Conservation (phyloP, 2,113 vertebrate species). For the Siphamia tubifer region DNA sequence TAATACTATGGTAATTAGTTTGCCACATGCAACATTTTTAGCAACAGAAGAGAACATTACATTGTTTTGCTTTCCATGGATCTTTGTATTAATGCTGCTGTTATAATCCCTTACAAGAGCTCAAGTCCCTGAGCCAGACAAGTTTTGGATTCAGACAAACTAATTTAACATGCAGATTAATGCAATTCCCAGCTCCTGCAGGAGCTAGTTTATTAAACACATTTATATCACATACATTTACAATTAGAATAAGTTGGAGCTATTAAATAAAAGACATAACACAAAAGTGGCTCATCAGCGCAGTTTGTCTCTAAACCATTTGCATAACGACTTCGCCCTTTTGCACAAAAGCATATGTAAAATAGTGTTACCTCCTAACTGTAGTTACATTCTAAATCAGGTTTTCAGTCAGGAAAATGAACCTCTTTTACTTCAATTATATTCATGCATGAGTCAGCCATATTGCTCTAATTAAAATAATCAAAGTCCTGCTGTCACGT, state of each 20-base stretch:
- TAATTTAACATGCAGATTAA: conserved; percentile 72
- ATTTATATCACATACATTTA: conserved; percentile 65
- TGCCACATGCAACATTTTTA: conserved; percentile 36
- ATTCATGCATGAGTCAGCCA: conserved; percentile 60
- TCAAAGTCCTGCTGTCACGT: conserved; percentile 69
- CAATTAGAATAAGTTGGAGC: conserved; percentile 56
- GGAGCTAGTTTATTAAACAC: conserved; percentile 56
- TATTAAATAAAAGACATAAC: conserved; percentile 49
- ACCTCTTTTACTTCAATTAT: conserved; percentile 34
- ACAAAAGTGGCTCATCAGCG: conserved; percentile 56
- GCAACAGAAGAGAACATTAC: conserved; percentile 40
- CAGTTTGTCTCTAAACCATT: conserved; percentile 56
- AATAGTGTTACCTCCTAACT: conserved; percentile 7
- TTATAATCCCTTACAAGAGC: conserved; percentile 66
- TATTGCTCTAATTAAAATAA: conserved; percentile 74
- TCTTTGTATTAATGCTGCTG: conserved; percentile 50
- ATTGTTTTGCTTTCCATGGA: conserved; percentile 54
- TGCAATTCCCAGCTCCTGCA: conserved; percentile 56
- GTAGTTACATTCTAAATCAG: background rate
- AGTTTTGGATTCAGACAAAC: conserved; percentile 64
- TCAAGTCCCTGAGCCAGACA: conserved; percentile 54
- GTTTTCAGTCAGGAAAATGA: conserved; percentile 1
- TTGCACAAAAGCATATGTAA: conserved; percentile 29
- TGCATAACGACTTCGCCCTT: conserved; percentile 45
- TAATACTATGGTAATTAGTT: conserved; percentile 48